Conservation (phyloP, 2,113 vertebrate genomes). For the Mionectes macconnelli region DNA sequence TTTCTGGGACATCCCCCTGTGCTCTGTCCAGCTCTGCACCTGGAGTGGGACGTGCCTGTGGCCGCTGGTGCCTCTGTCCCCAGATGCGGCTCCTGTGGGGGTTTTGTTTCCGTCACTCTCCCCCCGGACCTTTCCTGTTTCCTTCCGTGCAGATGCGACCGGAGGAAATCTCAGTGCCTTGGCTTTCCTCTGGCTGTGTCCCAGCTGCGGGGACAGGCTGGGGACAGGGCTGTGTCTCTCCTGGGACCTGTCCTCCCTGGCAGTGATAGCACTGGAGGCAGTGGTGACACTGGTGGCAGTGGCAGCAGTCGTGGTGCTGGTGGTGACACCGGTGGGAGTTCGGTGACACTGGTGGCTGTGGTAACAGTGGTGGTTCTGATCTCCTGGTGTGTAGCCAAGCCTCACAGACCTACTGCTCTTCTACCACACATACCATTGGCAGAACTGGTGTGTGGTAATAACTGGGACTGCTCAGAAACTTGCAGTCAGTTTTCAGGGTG, state of each 20-base stretch:
- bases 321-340: background rate
- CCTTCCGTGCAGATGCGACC: background rate
- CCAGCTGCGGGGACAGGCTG: background rate
- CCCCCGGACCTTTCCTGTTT: slow-evolving; percentile 7
- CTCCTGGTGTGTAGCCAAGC: fast-evolving
- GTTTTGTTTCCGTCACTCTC: background rate
- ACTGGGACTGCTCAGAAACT: background rate
- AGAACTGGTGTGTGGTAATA: background rate
- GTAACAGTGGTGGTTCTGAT: background rate
- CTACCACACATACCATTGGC: background rate
- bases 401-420: fast-evolving
- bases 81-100: background rate
- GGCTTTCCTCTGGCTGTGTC: background rate
- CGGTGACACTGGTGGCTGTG: background rate
- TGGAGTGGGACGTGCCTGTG: background rate
- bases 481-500: background rate
- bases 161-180: background rate
- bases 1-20: background rate
- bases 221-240: fast-evolving
- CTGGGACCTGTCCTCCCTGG: background rate
- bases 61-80: background rate
- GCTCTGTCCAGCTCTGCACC: background rate
- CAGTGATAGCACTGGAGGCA: background rate
- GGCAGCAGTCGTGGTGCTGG: background rate
- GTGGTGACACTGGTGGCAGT: no score